phyloP scores from a whole-genome alignment of 2,113 vertebrate species.

The Python bivittatus region DNA sequence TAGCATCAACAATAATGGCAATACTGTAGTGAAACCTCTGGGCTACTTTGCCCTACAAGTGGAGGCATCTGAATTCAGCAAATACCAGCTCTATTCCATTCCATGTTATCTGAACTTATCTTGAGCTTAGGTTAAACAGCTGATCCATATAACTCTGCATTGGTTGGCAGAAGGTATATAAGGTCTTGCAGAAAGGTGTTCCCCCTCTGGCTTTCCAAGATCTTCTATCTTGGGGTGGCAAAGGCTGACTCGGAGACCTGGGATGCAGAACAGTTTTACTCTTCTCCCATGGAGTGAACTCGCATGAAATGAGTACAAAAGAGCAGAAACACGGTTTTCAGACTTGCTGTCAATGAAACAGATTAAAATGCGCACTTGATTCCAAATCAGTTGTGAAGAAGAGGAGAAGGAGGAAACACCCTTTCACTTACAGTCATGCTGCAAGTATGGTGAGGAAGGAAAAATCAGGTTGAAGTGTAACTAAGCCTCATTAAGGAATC shows the following conservation, averaged over 20 bases:
- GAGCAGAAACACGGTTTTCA: background rate
- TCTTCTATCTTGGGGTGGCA: background rate
- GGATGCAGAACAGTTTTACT: background rate
- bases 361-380: background rate
- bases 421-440: background rate
- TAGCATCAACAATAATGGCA: too few species aligned
- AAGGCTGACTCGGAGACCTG: background rate
- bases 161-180: background rate
- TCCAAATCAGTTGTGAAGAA: background rate
- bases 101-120: background rate
- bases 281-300: background rate
- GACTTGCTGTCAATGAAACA: background rate
- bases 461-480: background rate
- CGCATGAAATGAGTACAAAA: background rate
- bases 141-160: background rate
- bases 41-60: too few species aligned
- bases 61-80: background rate
- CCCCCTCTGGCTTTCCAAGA: too few species aligned
- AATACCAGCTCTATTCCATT: background rate
- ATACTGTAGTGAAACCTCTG: too few species aligned
- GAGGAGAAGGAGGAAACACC: too few species aligned
- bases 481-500: slow-evolving; percentile 6
- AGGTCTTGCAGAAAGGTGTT: background rate
- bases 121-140: background rate
- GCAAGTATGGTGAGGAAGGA: background rate